Evolutionary conservation across 1,140 invertebrate genomes (phyloP).

Genomic region (Hesperophylax magnus): DNA sequence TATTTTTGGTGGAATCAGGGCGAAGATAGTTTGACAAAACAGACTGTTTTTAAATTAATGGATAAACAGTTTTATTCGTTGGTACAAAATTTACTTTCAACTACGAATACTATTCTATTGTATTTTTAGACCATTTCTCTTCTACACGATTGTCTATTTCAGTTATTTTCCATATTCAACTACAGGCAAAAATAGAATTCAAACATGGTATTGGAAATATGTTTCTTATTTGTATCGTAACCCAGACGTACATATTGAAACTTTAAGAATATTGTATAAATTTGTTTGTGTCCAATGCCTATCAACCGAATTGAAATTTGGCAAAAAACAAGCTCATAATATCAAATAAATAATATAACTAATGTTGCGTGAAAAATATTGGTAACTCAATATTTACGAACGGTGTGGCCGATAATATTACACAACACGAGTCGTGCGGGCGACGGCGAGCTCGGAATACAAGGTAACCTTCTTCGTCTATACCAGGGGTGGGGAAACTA

Average conservation of each 20-base stretch:
- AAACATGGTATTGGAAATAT: background rate
- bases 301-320: no score
- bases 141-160: no score
- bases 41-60: no score
- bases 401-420: conserved; percentile 16
- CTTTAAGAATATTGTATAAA: background rate
- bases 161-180: no score
- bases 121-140: background rate
- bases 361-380: conserved; percentile 11
- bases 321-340: no score
- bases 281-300: background rate
- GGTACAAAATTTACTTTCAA: no score
- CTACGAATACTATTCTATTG: background rate
- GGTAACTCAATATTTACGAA: conserved; percentile 34
- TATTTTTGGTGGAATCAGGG: background rate
- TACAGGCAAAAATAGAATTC: no score
- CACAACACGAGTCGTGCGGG: background rate
- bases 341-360: conserved; percentile 17
- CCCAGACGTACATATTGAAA: background rate
- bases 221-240: no score
- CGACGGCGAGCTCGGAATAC: conserved; percentile 8
- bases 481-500: no score
- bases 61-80: no score
- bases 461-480: background rate
- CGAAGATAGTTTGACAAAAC: no score